phyloP scores from a whole-genome alignment of 2,888 invertebrate species.

The Allacma fusca region DNA sequence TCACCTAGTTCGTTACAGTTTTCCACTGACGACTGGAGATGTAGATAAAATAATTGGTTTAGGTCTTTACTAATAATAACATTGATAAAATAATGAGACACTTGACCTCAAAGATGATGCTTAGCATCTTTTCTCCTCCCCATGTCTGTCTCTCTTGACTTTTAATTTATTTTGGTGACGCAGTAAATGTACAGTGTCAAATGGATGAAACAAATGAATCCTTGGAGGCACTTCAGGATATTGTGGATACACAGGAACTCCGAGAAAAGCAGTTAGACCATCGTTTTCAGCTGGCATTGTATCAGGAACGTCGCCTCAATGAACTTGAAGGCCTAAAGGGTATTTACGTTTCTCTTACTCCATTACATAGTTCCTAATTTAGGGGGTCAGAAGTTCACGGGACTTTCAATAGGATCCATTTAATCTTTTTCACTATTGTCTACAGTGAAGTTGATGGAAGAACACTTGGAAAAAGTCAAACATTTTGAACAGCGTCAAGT shows the following conservation, averaged over 20 bases:
- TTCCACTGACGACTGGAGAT: background rate
- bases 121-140: background rate
- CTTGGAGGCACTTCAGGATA: slow-evolving; percentile 64
- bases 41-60: slow-evolving; percentile 29
- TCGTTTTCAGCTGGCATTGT: slow-evolving; percentile 74
- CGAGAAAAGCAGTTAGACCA: slow-evolving; percentile 77
- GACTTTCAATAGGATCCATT: background rate
- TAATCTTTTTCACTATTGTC: background rate
- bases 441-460: slow-evolving; percentile 67
- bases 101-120: slow-evolving; percentile 9
- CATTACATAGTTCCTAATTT: background rate
- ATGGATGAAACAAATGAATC: slow-evolving; percentile 60
- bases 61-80: slow-evolving; percentile 11
- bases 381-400: background rate
- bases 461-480: slow-evolving; percentile 70
- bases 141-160: background rate
- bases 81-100: background rate
- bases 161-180: slow-evolving; percentile 19
- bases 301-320: slow-evolving; percentile 74
- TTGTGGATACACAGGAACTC: slow-evolving; percentile 75
- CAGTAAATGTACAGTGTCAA: slow-evolving; percentile 60
- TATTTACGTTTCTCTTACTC: slow-evolving; percentile 63
- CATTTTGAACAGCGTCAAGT: slow-evolving; percentile 69
- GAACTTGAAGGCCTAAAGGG: slow-evolving; percentile 69
- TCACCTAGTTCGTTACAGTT: background rate